Base-by-base conservation (phyloP, 2,888 invertebrate genomes). In the Nebria salina region DNA sequence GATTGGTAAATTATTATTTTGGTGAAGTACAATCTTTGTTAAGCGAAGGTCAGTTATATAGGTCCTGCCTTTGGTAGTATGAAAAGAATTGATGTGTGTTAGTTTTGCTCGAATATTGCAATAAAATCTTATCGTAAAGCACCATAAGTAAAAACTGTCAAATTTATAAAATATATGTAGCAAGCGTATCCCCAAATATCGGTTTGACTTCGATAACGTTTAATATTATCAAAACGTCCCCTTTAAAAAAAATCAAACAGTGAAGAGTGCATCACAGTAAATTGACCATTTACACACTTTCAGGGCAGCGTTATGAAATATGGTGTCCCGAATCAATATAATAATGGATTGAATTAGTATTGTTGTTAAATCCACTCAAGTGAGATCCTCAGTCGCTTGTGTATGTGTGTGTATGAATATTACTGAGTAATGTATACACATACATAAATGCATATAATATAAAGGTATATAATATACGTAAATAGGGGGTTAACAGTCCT, bases 301-400 rank as follows among this genome's bases (percentile, higher is more conserved):
- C 41, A 65, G 65, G 26, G 65, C 42, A 76, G 26, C 66, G 75
- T 65, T 75, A 74, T 78, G 75, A 80, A 80, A 80, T 80, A 80
- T 80, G 75, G 79, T 70, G 34, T 66, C 54, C 65, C 73, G 34
- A 78, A 78, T 80, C 75, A 66, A 80, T 80, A 80, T 80, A 68
- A 78, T 72, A 65, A 43, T 68, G 65, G 72, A 65, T 20, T 42
- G 75, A 54, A 80, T 80, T 80, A 80, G 79, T 80, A 80, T 80
- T 80, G 74, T 80, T 68, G 43, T 43, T 72, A 66, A 75, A 75
- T n/a, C 15, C 75, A 80, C 42, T 80, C 75, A 75, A 68, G 75
- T 80, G 79, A 75, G 42, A 73, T 20, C 41, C 54, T 25, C 25
- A 4, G 20, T 70, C 70, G 25, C 25, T 25, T 70, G 70, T 26